phyloP scores from a whole-genome alignment of 2,113 vertebrate species.

The Turnix velox region DNA sequence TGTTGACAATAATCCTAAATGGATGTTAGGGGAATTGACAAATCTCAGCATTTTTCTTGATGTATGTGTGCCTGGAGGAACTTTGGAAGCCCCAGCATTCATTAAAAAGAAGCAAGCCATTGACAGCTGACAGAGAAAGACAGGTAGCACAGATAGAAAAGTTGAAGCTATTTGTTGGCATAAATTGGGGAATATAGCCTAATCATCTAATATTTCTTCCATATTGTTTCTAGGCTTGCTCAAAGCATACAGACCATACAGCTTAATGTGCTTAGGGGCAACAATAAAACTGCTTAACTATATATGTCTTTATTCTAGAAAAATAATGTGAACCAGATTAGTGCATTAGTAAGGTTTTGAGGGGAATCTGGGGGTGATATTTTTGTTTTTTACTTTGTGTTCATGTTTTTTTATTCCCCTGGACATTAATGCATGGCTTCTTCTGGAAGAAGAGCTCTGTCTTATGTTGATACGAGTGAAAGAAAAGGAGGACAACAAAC shows the following conservation, averaged over 20 bases:
- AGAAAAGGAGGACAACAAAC: not conserved
- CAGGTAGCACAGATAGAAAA: slow-evolving; percentile 38
- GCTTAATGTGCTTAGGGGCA: not conserved
- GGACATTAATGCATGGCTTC: not conserved
- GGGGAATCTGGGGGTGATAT: not conserved
- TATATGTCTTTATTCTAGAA: slow-evolving; percentile 19
- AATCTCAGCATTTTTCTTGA: slow-evolving; percentile 67
- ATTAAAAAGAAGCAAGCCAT: slow-evolving; percentile 46
- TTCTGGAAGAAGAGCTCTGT: not conserved
- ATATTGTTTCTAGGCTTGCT: not conserved
- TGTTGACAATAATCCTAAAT: slow-evolving; percentile 74
- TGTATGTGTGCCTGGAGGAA: slow-evolving; percentile 56
- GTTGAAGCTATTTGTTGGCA: slow-evolving; percentile 41
- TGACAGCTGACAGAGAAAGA: slow-evolving; percentile 59
- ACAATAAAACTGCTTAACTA: slow-evolving; percentile 32
- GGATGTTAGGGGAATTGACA: slow-evolving; percentile 70
- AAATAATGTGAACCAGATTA: slow-evolving; percentile 27
- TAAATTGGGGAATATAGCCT: slow-evolving; percentile 20
- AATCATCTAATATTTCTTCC: slow-evolving; percentile 41
- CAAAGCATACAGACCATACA: not conserved
- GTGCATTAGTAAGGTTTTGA: not conserved
- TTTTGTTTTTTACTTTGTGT: not conserved
- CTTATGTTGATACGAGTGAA: not conserved
- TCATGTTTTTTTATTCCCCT: not conserved
- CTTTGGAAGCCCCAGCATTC: slow-evolving; percentile 39